Evolutionary conservation across 2,888 invertebrate species (phyloP).

Genomic region (Cerastoderma edule): DNA sequence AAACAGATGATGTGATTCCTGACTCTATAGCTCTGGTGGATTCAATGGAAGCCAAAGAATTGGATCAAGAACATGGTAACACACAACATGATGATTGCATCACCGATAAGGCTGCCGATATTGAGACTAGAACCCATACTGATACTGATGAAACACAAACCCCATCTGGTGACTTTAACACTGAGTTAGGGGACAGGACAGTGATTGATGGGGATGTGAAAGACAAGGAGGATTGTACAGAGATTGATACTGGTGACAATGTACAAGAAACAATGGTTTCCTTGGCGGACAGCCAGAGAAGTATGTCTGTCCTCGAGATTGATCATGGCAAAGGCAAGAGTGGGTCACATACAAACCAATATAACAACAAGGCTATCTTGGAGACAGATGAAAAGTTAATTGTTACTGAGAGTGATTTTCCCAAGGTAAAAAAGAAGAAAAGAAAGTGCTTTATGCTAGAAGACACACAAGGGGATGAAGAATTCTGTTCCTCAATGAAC

Average conservation of each 20-base stretch:
- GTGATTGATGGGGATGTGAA: background rate
- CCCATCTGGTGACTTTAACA: constrained; percentile 1
- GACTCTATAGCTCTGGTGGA: background rate
- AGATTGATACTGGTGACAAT: background rate
- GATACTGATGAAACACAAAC: constrained; percentile 34
- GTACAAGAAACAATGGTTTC: background rate
- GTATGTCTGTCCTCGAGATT: constrained; percentile 7
- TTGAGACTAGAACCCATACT: background rate
- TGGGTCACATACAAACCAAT: too few species aligned
- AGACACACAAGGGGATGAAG: constrained; percentile 28
- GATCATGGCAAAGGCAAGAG: background rate
- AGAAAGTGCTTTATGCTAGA: constrained; percentile 55
- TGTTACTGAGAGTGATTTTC: background rate
- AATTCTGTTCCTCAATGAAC: background rate
- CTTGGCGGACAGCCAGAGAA: background rate
- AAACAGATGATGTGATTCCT: background rate
- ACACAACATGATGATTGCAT: background rate
- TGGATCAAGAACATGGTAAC: background rate
- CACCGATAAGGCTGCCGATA: background rate
- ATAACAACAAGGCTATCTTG: too few species aligned
- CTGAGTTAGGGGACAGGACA: background rate
- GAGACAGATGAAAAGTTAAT: too few species aligned
- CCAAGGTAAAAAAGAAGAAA: constrained; percentile 30
- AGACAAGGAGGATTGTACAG: background rate
- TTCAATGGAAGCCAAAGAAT: background rate